Percentiles rank a stretch among this genome's conserved stretches.
These are phyloP conservation scores for Drosophila kambysellisi DNA, from an alignment of 2,888 invertebrate species.

Conservation along the genomic window DNA sequence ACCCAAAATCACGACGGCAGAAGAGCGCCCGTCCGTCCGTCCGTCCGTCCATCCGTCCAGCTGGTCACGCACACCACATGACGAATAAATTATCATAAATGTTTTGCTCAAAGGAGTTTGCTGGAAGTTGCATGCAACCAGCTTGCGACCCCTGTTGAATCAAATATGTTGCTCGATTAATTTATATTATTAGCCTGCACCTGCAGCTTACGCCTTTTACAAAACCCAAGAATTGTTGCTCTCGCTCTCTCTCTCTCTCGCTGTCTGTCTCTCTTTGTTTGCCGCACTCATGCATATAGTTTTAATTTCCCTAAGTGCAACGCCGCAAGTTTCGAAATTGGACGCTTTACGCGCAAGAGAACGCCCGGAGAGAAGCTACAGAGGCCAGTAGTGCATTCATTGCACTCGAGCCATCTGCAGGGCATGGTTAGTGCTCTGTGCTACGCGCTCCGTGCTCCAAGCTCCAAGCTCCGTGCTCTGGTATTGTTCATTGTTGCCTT, in stretches of 20 bases:
- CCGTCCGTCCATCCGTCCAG: background rate
- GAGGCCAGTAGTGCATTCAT: slow-evolving; percentile 42
- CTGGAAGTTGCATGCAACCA: slow-evolving; percentile 34
- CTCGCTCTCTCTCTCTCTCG: background rate
- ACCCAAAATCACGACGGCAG: slow-evolving; percentile 60
- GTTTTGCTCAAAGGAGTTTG: slow-evolving; percentile 47
- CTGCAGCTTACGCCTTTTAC: slow-evolving; percentile 47
- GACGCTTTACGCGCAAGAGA: slow-evolving; percentile 55
- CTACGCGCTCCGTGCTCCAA: slow-evolving; percentile 4
- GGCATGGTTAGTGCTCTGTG: slow-evolving; percentile 22
- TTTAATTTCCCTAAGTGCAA: slow-evolving; percentile 79
- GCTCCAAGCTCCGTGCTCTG: slow-evolving; percentile 5
- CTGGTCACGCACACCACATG: slow-evolving; percentile 65
- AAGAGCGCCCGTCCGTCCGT: slow-evolving; percentile 4
- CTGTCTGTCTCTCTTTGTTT: background rate
- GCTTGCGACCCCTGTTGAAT: slow-evolving; percentile 18
- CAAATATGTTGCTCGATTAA: slow-evolving; percentile 58
- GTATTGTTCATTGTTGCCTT: slow-evolving; percentile 70
- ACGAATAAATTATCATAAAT: slow-evolving; percentile 78
- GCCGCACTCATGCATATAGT: slow-evolving; percentile 48
- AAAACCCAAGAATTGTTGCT: background rate
- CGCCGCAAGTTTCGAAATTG: slow-evolving; percentile 74
- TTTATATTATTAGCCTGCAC: slow-evolving; percentile 66
- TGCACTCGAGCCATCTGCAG: slow-evolving; percentile 50
- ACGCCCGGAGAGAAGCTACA: slow-evolving; percentile 34